These are phyloP conservation scores for Notothenia coriiceps DNA, from an alignment of 2,113 vertebrate genomes.

Conservation along the genomic window DNA sequence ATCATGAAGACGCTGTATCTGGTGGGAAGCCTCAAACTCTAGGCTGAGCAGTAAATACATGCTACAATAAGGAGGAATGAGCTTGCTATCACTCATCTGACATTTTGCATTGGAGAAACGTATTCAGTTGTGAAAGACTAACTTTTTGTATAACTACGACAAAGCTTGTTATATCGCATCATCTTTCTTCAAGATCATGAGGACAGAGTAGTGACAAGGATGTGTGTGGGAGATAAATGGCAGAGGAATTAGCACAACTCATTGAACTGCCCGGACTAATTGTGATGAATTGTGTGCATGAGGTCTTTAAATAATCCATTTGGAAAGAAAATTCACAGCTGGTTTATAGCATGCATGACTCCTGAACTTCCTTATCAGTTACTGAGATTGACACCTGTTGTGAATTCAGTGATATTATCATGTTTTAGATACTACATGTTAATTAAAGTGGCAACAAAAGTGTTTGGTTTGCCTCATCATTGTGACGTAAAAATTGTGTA, in stretches of 20 bases:
- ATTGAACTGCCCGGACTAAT: slow-evolving; percentile 61
- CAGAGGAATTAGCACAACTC: slow-evolving; percentile 51
- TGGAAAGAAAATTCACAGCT: slow-evolving; percentile 51
- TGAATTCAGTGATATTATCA: neutral
- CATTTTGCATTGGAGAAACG: slow-evolving; percentile 19
- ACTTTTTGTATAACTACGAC: slow-evolving; percentile 32
- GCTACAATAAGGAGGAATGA: slow-evolving; percentile 51
- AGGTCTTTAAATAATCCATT: slow-evolving; percentile 48
- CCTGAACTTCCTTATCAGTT: slow-evolving; percentile 24
- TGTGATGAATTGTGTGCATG: slow-evolving; percentile 69
- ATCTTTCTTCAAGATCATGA: slow-evolving; percentile 39
- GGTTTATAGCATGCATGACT: slow-evolving; percentile 33
- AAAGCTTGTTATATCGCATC: slow-evolving; percentile 36
- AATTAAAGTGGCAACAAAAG: neutral
- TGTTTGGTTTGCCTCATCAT: too few species aligned
- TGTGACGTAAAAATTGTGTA: too few species aligned
- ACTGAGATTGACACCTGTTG: slow-evolving; percentile 24
- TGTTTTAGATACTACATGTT: neutral
- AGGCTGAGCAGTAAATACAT: slow-evolving; percentile 14
- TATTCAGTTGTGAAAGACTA: slow-evolving; percentile 8
- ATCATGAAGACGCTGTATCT: slow-evolving; percentile 19
- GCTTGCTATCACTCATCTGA: slow-evolving; percentile 22
- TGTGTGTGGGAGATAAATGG: neutral
- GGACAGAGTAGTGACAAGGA: slow-evolving; percentile 5
- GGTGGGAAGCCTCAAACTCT: neutral